Base-by-base conservation (phyloP, 2,888 invertebrate genomes). In the Taphrorychus bicolor region DNA sequence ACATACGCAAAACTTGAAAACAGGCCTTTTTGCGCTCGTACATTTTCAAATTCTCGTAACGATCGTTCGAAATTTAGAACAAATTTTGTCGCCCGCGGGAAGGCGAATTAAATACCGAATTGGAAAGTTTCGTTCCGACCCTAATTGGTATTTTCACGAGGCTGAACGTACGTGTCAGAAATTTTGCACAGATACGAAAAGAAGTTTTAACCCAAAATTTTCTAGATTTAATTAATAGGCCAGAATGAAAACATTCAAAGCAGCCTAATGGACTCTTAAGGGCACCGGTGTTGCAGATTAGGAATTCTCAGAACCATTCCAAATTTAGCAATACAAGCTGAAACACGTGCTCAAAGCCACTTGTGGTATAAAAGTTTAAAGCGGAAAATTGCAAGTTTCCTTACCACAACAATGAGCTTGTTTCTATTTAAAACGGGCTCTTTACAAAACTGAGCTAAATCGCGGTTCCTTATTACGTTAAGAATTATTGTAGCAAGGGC, bases 331-430 rank as follows among this genome's bases (percentile, higher is more conserved):
- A 14, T 48, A 48, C 48, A 48, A 48, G 48, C 16, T 48, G 48
- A 16, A 14, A 48, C 48, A 48, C 16, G 17, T 16, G 48, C 48
- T 17, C 9, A 48, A 48, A 32, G 11, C 32, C 7, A 17, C 18
- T 48, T 16, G 48, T 5, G 11, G 18, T 41, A 48, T 49, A 48
- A 59, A 59, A 59, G 24, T 17, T 24, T n/a, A n/a, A 7, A 14
- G 24, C 58, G 24, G 24, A 58, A 42, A 42, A 58, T 45, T 58
- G 58, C 45, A 17, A 42, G 24, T 22, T 49, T 19, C 24, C 2
- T 23, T 53, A 11, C 40, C 21, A 40, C 19, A 16, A 57, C 57
- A 42, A 57, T 42, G 22, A 19, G 21, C 57, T 57, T 19, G 41
- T 18, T 7, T 18, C 16, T 32, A 32, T 32, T 16, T 16, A 48